Conservation (phyloP, 2,888 invertebrate species). For the Eledone cirrhosa region DNA sequence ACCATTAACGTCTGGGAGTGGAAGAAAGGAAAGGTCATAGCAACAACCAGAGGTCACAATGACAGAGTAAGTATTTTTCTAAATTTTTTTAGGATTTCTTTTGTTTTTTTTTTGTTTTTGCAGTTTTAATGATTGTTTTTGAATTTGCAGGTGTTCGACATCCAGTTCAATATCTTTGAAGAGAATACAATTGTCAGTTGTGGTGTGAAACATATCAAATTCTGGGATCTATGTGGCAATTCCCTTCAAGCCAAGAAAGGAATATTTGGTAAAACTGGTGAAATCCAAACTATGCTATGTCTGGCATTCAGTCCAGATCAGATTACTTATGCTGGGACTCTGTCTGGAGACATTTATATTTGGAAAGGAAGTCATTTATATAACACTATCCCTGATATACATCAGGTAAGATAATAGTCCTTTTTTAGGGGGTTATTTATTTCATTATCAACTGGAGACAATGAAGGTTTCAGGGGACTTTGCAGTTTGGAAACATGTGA, state of each 20-base stretch:
- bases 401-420: constrained; percentile 57
- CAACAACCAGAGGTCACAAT: constrained; percentile 63
- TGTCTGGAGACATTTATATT: constrained; percentile 67
- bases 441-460: background rate
- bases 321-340: constrained; percentile 64
- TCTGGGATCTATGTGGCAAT: constrained; percentile 66
- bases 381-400: constrained; percentile 61
- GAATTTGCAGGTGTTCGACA: constrained; percentile 62
- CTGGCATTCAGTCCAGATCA: constrained; percentile 61
- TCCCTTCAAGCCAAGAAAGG: constrained; percentile 65
- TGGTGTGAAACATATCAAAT: constrained; percentile 67
- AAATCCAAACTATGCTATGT: constrained; percentile 66
- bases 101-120: too few species aligned
- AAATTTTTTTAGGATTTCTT: too few species aligned
- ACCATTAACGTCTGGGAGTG: constrained; percentile 67
- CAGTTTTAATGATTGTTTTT: background rate
- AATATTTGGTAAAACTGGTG: constrained; percentile 64
- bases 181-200: constrained; percentile 63
- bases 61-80: constrained; percentile 58
- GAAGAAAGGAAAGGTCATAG: constrained; percentile 64
- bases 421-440: background rate
- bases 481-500: too few species aligned
- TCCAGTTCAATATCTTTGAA: constrained; percentile 61
- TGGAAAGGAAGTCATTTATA: constrained; percentile 64
- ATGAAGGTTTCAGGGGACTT: too few species aligned